These are phyloP conservation scores for Eubasilissa regina DNA, from an alignment of 1,140 invertebrate species.

Conservation along the genomic window DNA sequence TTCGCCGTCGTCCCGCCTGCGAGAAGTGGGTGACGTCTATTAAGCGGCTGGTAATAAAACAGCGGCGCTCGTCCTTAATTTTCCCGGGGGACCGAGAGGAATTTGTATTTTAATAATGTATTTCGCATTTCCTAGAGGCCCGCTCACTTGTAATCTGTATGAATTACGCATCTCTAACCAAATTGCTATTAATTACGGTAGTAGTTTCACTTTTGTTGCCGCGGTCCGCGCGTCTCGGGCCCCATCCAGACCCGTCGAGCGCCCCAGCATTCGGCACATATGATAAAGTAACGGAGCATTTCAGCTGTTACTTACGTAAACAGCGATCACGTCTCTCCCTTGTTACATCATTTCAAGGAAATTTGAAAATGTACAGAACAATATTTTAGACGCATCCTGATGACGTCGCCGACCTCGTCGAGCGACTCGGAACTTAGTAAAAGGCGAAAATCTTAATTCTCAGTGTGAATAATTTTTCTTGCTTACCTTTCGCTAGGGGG, in stretches of 20 bases:
- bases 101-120: slow-evolving; percentile 42
- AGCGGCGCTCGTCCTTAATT: slow-evolving; percentile 18
- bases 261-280: background rate
- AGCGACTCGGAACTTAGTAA: too few species aligned
- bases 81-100: slow-evolving; percentile 10
- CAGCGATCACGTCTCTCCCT: background rate
- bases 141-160: slow-evolving; percentile 51
- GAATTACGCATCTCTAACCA: slow-evolving; percentile 49
- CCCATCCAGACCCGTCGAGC: background rate
- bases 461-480: too few species aligned
- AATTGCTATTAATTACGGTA: slow-evolving; percentile 57
- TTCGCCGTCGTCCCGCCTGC: too few species aligned
- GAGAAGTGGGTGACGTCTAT: background rate
- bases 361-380: too few species aligned
- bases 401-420: too few species aligned
- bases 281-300: too few species aligned
- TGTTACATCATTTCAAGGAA: background rate
- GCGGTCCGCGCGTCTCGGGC: slow-evolving; percentile 10
- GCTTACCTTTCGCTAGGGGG: too few species aligned
- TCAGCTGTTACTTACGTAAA: background rate
- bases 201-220: slow-evolving; percentile 50
- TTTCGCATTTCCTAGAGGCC: slow-evolving; percentile 29
- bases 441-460: too few species aligned
- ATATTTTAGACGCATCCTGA: too few species aligned
- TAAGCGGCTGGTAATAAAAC: slow-evolving; percentile 20